phyloP scores from a whole-genome alignment of 1,140 invertebrate species.

The Eumeta japonica region DNA sequence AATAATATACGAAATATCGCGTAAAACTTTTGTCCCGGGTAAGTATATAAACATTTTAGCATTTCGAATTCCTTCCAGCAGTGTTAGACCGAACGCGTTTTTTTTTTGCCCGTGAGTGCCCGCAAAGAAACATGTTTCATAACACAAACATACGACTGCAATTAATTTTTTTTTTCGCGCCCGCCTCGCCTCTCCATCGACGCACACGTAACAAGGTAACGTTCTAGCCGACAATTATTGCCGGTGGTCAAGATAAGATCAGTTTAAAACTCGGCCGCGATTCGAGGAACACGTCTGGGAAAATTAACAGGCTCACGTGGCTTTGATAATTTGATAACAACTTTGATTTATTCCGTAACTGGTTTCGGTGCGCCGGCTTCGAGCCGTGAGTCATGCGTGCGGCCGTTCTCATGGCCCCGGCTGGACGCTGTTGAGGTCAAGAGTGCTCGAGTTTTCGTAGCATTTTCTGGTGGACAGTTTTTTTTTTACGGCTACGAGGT shows the following conservation, averaged over 20 bases:
- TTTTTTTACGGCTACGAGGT: too few species aligned
- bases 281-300: conserved; percentile 48
- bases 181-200: too few species aligned
- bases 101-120: too few species aligned
- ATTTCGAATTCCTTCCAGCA: too few species aligned
- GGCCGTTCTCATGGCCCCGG: conserved; percentile 37
- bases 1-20: too few species aligned
- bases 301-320: conserved; percentile 53
- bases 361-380: conserved; percentile 13
- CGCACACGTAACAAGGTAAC: conserved; percentile 33
- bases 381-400: conserved; percentile 27
- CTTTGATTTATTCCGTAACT: conserved; percentile 48
- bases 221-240: conserved; percentile 47
- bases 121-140: too few species aligned
- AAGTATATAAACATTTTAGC: too few species aligned
- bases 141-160: too few species aligned
- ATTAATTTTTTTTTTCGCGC: too few species aligned
- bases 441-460: conserved; percentile 3
- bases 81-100: too few species aligned
- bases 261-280: conserved; percentile 20
- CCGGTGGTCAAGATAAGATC: conserved; percentile 32
- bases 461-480: background rate
- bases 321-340: conserved; percentile 56
- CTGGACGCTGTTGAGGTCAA: too few species aligned
- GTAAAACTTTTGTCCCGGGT: too few species aligned